Conservation (phyloP, 2,113 vertebrate species). For the Prunella himalayana region DNA sequence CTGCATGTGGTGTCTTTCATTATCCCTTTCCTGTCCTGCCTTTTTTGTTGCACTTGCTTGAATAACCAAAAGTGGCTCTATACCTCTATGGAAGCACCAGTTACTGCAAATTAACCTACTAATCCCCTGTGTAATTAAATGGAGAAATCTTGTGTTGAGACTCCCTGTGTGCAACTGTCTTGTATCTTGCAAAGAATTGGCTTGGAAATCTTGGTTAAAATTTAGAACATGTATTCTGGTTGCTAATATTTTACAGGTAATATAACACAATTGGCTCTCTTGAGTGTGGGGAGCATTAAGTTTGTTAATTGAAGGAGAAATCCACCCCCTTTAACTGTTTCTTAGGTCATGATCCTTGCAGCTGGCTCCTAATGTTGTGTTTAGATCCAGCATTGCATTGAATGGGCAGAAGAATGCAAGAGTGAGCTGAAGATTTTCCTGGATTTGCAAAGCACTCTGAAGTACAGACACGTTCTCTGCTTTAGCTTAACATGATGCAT, state of each 20-base stretch:
- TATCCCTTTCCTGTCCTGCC: neutral
- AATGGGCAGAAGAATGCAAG: neutral
- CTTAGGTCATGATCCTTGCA: conserved; percentile 51
- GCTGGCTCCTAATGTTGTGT: conserved; percentile 9
- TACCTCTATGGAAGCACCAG: conserved; percentile 63
- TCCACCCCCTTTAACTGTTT: neutral
- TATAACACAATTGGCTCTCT: neutral
- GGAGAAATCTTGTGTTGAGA: neutral
- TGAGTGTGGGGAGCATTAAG: neutral
- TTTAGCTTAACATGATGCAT: neutral
- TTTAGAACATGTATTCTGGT: neutral
- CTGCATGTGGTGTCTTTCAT: conserved; percentile 36
- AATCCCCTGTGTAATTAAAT: neutral
- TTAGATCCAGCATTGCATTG: neutral
- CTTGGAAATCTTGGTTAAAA: conserved; percentile 39
- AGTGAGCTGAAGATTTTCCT: neutral
- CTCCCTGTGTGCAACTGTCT: conserved; percentile 18
- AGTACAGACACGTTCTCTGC: neutral
- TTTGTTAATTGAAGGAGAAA: neutral
- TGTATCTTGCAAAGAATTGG: conserved; percentile 24
- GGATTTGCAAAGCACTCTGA: conserved; percentile 7
- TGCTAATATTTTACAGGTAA: neutral
- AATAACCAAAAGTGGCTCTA: conserved; percentile 35
- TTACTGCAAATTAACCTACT: conserved; percentile 50
- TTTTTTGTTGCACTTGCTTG: conserved; percentile 47